Evolutionary conservation across 2,888 invertebrate genomes (phyloP).

Genomic region (Cephus pulcher): DNA sequence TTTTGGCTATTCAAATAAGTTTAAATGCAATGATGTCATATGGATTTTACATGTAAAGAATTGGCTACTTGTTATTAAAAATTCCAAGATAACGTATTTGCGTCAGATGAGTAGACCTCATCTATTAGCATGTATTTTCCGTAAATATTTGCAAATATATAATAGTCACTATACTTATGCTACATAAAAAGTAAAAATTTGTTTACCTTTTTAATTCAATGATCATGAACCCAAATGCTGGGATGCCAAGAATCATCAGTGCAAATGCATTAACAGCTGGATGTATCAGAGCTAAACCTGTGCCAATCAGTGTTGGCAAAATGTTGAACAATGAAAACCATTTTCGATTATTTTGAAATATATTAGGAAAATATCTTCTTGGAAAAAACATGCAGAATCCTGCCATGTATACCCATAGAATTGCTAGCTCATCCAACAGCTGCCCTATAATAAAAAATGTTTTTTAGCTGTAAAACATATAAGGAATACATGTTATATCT

Average conservation of each 20-base stretch:
- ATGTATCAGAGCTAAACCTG: slow-evolving; percentile 78
- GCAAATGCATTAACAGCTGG: slow-evolving; percentile 87
- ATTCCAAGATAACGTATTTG: not conserved
- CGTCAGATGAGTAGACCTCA: too few relatives aligned
- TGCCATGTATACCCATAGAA: slow-evolving; percentile 85
- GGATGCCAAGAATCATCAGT: slow-evolving; percentile 79
- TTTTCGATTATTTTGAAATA: slow-evolving; percentile 75
- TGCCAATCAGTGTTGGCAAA: slow-evolving; percentile 73
- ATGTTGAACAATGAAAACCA: slow-evolving; percentile 73
- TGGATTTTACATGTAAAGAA: too few relatives aligned
- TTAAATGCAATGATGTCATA: not conserved
- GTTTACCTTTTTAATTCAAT: slow-evolving; percentile 76
- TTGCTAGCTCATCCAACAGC: slow-evolving; percentile 83
- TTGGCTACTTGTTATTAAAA: not conserved
- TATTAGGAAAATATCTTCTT: slow-evolving; percentile 76
- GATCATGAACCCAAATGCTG: slow-evolving; percentile 76
- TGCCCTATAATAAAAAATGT: slow-evolving; percentile 70
- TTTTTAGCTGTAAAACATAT: not conserved
- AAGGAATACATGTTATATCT: not conserved
- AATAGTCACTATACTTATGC: not conserved
- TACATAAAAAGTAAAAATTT: not conserved
- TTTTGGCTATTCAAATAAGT: not conserved
- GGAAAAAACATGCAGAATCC: slow-evolving; percentile 83
- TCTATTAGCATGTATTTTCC: too few relatives aligned
- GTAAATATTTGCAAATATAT: not conserved